Conservation (phyloP, 1,140 invertebrate genomes). For the Camponotus vicinus region DNA sequence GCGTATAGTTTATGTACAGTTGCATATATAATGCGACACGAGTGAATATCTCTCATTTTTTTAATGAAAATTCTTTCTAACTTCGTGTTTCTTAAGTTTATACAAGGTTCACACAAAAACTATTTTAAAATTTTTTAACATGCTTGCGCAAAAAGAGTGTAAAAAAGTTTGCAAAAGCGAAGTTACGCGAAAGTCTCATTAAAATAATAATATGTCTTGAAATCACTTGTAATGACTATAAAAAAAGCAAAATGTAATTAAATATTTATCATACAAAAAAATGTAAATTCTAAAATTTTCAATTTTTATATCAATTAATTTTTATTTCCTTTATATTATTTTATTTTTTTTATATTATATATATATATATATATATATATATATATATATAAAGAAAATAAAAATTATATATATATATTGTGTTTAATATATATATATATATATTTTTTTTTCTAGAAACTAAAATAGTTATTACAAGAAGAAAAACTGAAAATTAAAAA, state of each 20-base stretch:
- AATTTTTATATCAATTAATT: slow-evolving; percentile 13
- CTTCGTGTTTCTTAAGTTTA: slow-evolving; percentile 28
- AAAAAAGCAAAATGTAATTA: slow-evolving; percentile 16
- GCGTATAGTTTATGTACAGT: slow-evolving; percentile 4
- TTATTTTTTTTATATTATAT: not conserved
- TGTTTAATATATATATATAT: too few relatives aligned
- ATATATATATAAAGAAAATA: too few relatives aligned
- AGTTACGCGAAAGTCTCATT: slow-evolving; percentile 27
- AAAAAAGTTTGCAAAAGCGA: slow-evolving; percentile 11
- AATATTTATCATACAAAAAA: not conserved
- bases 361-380: too few relatives aligned
- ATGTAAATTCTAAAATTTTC: not conserved
- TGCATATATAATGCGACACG: not conserved
- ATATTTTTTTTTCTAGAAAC: not conserved
- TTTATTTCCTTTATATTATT: not conserved
- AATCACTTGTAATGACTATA: slow-evolving; percentile 1
- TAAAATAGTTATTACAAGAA: not conserved
- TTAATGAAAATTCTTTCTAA: slow-evolving; percentile 35
- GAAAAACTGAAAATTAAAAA: not conserved
- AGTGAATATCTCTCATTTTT: slow-evolving; percentile 20
- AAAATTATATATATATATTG: too few relatives aligned
- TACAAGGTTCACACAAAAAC: slow-evolving; percentile 9
- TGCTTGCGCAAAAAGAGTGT: not conserved
- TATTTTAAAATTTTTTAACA: slow-evolving; percentile 37
- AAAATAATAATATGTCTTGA: slow-evolving; percentile 21